A percentile compares a stretch with the other conserved stretches of the same genome.
Conservation (phyloP, 23 tunicate species). For the Trididemnum nubilum region DNA sequence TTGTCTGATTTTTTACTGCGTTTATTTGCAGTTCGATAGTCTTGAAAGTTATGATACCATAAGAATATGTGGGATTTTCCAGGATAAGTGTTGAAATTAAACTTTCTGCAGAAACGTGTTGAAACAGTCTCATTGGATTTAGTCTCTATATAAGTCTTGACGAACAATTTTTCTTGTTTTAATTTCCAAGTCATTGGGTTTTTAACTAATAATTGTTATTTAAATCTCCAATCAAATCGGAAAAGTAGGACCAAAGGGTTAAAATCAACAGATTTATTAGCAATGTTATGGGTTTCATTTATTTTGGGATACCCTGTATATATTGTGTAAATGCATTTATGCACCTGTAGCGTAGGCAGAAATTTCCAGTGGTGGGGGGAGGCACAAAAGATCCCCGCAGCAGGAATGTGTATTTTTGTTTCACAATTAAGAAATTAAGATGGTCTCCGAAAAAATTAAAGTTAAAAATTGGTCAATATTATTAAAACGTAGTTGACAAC, state of each 20-base stretch:
- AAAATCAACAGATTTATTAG: conserved; percentile 8
- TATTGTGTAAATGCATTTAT: too few relatives aligned
- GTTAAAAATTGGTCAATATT: too few relatives aligned
- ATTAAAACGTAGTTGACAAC: too few relatives aligned
- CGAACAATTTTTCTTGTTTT: not conserved
- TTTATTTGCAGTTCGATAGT: conserved; percentile 17
- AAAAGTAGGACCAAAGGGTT: not conserved
- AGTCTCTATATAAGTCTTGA: conserved; percentile 14
- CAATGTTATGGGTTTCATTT: conserved; percentile 11
- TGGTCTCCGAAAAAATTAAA: too few relatives aligned
- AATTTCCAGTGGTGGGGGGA: too few relatives aligned
- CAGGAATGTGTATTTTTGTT: too few relatives aligned
- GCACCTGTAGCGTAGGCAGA: too few relatives aligned
- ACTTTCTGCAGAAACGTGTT: conserved; percentile 15
- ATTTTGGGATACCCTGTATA: conserved; percentile 1
- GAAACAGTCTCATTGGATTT: conserved; percentile 24
- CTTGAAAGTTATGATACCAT: conserved; percentile 12
- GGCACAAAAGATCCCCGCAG: too few relatives aligned
- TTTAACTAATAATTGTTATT: conserved; percentile 26
- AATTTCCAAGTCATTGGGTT: conserved; percentile 23
- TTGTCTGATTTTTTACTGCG: conserved; percentile 5
- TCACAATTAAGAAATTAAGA: too few relatives aligned
- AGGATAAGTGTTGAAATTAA: conserved; percentile 30
- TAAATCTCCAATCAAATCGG: not conserved
- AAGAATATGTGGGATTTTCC: conserved; percentile 26